phyloP scores from a whole-genome alignment of 2,888 invertebrate species.

The Crossocerus cetratus region DNA sequence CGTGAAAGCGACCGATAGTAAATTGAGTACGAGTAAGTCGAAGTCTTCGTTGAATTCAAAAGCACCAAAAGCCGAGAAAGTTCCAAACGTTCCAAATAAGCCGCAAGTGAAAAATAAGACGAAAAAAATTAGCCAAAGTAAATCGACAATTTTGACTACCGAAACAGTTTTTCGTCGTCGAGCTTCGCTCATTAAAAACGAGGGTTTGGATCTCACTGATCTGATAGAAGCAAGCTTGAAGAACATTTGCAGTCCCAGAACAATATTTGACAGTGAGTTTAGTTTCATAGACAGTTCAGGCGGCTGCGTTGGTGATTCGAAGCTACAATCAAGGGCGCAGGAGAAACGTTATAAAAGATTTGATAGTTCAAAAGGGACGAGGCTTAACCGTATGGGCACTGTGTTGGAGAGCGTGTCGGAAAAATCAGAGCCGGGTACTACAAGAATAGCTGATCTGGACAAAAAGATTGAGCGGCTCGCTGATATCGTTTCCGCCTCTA shows the following conservation, averaged over 20 bases:
- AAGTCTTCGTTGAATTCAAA: neutral
- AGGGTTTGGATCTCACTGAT: conserved; percentile 44
- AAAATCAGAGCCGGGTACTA: conserved; percentile 41
- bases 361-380: conserved; percentile 7
- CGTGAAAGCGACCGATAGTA: neutral
- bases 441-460: conserved; percentile 27
- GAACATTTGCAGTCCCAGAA: conserved; percentile 46
- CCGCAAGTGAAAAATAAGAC: conserved; percentile 17
- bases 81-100: neutral
- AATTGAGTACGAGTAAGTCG: neutral
- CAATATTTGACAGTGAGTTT: conserved; percentile 49
- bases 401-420: conserved; percentile 48
- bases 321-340: neutral
- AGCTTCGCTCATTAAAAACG: conserved; percentile 10
- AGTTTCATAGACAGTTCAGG: conserved; percentile 33
- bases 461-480: neutral
- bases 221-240: conserved; percentile 51
- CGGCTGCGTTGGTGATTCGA: conserved; percentile 23
- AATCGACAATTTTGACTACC: conserved; percentile 38
- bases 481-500: neutral
- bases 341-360: neutral
- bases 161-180: conserved; percentile 9
- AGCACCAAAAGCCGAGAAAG: conserved; percentile 1
- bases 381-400: neutral
- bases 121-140: conserved; percentile 37